Conservation (phyloP, 2,113 vertebrate species). For the Macheiramphus alcinus region DNA sequence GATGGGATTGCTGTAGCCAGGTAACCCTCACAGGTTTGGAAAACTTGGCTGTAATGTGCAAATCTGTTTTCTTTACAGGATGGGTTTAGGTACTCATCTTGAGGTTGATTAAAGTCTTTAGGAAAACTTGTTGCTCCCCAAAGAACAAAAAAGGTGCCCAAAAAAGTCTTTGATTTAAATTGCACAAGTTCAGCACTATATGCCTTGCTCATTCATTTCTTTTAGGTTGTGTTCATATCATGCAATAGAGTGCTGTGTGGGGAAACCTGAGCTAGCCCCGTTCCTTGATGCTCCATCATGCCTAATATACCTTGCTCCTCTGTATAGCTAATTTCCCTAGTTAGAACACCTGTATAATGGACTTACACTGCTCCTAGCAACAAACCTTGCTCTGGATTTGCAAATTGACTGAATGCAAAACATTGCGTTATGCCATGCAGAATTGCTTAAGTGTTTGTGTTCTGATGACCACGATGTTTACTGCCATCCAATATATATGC, state of each 20-base stretch:
- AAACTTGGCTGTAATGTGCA: neutral
- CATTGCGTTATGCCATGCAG: neutral
- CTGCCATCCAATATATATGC: neutral
- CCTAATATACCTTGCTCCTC: neutral
- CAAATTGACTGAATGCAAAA: neutral
- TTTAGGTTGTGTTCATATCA: neutral
- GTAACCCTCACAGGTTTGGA: neutral
- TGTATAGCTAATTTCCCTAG: neutral
- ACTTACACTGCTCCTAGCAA: neutral
- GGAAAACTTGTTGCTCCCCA: neutral
- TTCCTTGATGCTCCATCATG: neutral
- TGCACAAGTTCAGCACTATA: neutral
- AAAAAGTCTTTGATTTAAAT: neutral
- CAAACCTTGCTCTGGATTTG: neutral
- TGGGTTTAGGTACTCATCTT: neutral
- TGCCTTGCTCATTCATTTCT: neutral
- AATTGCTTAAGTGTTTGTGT: neutral
- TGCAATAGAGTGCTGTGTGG: neutral
- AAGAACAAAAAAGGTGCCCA: neutral
- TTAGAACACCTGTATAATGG: neutral
- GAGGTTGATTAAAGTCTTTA: neutral
- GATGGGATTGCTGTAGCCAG: neutral
- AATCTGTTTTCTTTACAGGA: neutral
- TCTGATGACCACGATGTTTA: neutral
- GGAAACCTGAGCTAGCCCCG: neutral